Evolutionary conservation across 2,113 vertebrate genomes (phyloP).

Genomic region (Esox niger): DNA sequence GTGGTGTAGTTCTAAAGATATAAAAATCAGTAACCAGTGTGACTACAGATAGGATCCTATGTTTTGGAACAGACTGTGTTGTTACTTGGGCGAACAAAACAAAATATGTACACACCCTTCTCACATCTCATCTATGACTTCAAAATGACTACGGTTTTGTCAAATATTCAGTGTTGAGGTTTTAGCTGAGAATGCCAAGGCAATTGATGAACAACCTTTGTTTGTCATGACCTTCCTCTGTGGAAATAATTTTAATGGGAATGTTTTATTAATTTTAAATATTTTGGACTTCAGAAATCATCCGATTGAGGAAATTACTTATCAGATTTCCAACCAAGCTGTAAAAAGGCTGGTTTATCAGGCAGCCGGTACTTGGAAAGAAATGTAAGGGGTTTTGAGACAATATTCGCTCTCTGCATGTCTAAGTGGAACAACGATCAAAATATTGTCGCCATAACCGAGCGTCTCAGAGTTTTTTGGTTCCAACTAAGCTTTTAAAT

Average conservation of each 20-base stretch:
- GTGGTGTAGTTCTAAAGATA: too few species aligned
- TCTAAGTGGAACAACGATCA: neutral
- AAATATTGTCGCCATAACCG: neutral
- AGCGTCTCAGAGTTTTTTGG: neutral
- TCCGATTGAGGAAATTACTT: neutral
- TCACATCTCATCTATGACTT: neutral
- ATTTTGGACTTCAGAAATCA: neutral
- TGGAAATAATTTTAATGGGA: neutral
- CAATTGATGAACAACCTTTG: neutral
- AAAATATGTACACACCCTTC: too few species aligned
- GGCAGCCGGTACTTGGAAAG: neutral
- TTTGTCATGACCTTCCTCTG: neutral
- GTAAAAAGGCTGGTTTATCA: neutral
- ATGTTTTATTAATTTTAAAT: neutral
- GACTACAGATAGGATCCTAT: too few species aligned
- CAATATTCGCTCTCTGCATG: neutral
- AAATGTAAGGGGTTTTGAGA: neutral
- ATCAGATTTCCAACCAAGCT: neutral
- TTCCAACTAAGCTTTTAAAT: conserved; percentile 19
- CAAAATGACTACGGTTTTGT: neutral
- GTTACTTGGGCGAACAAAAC: too few species aligned
- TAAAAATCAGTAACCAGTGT: too few species aligned
- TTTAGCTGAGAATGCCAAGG: neutral
- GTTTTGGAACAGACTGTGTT: too few species aligned
- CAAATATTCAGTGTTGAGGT: neutral